Evolutionary conservation across 2,113 vertebrate species (phyloP).

Genomic region (Leptosomus discolor): DNA sequence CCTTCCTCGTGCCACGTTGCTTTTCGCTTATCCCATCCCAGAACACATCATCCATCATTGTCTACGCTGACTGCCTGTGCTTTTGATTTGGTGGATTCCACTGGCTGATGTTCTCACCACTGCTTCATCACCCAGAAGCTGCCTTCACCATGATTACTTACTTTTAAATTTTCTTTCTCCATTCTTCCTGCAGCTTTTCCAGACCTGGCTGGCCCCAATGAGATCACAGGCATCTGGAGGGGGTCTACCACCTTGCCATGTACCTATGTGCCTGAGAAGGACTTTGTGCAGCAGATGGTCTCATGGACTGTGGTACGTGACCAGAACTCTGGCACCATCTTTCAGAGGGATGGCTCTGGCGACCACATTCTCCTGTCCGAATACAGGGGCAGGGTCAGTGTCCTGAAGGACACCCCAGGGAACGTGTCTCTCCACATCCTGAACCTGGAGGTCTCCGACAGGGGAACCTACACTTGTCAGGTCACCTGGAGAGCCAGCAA

Average conservation of each 20-base stretch:
- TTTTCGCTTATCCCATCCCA: neutral
- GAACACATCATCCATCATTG: neutral
- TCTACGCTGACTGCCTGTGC: fast-evolving
- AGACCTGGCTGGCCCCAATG: constrained; percentile 3
- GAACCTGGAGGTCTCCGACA: constrained; percentile 62
- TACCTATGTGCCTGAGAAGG: constrained; percentile 25
- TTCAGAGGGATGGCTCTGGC: constrained; percentile 29
- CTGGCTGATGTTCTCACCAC: neutral
- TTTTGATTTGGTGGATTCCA: neutral
- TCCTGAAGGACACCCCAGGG: neutral
- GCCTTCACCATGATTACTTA: neutral
- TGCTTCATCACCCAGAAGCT: neutral
- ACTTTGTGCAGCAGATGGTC: constrained; percentile 39
- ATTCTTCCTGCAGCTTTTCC: constrained; percentile 5
- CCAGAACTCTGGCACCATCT: neutral
- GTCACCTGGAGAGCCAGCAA: constrained; percentile 60
- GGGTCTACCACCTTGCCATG: constrained; percentile 47
- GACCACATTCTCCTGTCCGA: constrained; percentile 49
- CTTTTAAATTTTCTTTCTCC: neutral
- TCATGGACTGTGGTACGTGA: constrained; percentile 25
- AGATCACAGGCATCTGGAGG: constrained; percentile 53
- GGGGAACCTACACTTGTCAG: constrained; percentile 61
- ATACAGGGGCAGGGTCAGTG: constrained; percentile 31
- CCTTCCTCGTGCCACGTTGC: fast-evolving
- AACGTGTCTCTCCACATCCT: constrained; percentile 65